Conservation (phyloP, 2,113 vertebrate species). For the Aldabrachelys gigantea region DNA sequence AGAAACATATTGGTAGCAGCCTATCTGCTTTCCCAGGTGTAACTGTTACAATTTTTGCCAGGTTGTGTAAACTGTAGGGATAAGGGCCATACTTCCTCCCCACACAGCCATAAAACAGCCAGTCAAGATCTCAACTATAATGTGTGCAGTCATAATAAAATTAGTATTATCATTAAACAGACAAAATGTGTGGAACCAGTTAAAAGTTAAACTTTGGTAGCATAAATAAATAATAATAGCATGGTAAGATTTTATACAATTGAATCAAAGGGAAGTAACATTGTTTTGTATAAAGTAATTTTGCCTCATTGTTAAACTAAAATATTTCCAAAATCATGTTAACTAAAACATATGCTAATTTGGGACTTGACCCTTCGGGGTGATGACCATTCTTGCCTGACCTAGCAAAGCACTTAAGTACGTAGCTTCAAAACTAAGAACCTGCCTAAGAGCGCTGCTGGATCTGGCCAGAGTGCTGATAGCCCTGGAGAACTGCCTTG, state of each 20-base stretch:
- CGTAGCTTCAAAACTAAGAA: not conserved
- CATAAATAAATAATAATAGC: not conserved
- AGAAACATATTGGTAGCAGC: not conserved
- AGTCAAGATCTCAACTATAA: not conserved
- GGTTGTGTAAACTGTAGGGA: not conserved
- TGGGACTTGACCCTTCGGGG: not conserved
- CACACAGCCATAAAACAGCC: not conserved
- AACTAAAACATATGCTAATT: not conserved
- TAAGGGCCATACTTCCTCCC: not conserved
- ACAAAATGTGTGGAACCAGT: not conserved
- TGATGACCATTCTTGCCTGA: not conserved
- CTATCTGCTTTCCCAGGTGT: not conserved
- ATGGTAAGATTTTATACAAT: not conserved
- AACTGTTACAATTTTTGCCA: not conserved
- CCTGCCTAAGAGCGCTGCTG: not conserved
- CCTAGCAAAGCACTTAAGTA: not conserved
- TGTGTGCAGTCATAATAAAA: not conserved
- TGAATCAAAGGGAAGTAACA: not conserved
- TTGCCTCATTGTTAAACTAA: not conserved
- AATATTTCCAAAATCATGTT: not conserved
- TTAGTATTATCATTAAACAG: not conserved
- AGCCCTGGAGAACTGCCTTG: not conserved
- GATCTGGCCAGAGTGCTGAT: not conserved
- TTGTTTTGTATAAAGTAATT: not conserved
- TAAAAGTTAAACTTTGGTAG: constrained; percentile 7